Evolutionary conservation across 2,888 invertebrate species (phyloP), one percentile per base, ranked within the genome.

Genomic region (Hydropsyche betteni): DNA sequence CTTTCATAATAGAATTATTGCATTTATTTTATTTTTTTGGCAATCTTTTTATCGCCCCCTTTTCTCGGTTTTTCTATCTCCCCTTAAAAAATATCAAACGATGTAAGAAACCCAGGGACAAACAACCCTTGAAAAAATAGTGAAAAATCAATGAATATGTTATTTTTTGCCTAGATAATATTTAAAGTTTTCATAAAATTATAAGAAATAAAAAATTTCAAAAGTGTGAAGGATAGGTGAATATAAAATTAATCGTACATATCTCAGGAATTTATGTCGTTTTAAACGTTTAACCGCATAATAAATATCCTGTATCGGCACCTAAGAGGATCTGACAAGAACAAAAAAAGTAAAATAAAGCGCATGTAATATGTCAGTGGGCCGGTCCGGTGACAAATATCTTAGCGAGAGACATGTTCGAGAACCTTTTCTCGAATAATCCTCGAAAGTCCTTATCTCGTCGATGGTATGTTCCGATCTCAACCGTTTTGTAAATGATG

Each of bases 281-380:
- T 38, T 68, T 71, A 53, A 55, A 55, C 55, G 34, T 36, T 24
- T 36, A 10, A 24, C 12, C 50, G 68, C 68, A 68, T 14, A 44
- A 68, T 68, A 71, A 71, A 71, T 69, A 51, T 69, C 24, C 69
- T 52, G 24, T 14, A 44, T 6, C 71, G 71, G 71, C n/a, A n/a
- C 14, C 33, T 55, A 12, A 33, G 34, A 61, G 16, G 71, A 33
- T 71, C 71, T n/a, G 53, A 10, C 36, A 71, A 24, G 24, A 24
- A 24, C 24, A 24, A 24, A 24, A 24, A 24, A 24, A 24, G 24
- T 24, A 33, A 44, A 44, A 36, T 12, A 51, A 72, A 33, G 58
- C 72, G 58, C 72, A 58, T 72, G 72, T 58, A 38, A 72, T 61
- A 34, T 72, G 72, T 72, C 72, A 72, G 12, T 72, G 72, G 58